Percentiles rank a stretch among this genome's conserved stretches.
Evolutionary conservation across 2,888 invertebrate genomes (phyloP).

Genomic region (Euphydryas editha): DNA sequence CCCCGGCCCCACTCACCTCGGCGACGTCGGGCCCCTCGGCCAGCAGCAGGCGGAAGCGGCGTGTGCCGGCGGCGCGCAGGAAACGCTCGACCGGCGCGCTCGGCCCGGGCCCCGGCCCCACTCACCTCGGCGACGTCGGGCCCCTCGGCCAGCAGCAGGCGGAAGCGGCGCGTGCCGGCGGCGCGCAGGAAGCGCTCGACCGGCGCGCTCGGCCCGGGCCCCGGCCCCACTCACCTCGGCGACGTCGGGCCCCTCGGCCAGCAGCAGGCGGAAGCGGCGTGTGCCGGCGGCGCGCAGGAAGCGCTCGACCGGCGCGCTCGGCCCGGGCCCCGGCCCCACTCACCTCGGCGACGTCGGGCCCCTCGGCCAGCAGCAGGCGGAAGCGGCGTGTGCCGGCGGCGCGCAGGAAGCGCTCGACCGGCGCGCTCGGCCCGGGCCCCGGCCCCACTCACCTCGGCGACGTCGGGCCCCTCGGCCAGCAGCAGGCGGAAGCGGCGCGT

Average conservation of each 20-base stretch:
- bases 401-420: conserved; percentile 93
- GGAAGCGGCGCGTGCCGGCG: conserved; percentile 90
- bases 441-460: conserved; percentile 47
- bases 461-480: conserved; percentile 89
- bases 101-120: conserved; percentile 73
- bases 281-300: conserved; percentile 93
- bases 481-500: conserved; percentile 92
- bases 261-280: conserved; percentile 92
- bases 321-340: conserved; percentile 68
- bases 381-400: conserved; percentile 90
- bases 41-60: conserved; percentile 92
- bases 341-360: conserved; percentile 72
- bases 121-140: conserved; percentile 65
- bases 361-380: conserved; percentile 94
- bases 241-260: conserved; percentile 88
- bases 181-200: conserved; percentile 93
- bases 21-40: conserved; percentile 87
- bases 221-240: conserved; percentile 47
- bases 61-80: conserved; percentile 90
- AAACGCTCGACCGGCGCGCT: conserved; percentile 93
- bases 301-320: conserved; percentile 90
- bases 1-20: conserved; percentile 46
- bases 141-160: conserved; percentile 94
- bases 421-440: conserved; percentile 78
- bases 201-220: conserved; percentile 87